These are phyloP conservation scores for Emydura subglobosa DNA, from an alignment of 2,113 vertebrate genomes.

Conservation along the genomic window DNA sequence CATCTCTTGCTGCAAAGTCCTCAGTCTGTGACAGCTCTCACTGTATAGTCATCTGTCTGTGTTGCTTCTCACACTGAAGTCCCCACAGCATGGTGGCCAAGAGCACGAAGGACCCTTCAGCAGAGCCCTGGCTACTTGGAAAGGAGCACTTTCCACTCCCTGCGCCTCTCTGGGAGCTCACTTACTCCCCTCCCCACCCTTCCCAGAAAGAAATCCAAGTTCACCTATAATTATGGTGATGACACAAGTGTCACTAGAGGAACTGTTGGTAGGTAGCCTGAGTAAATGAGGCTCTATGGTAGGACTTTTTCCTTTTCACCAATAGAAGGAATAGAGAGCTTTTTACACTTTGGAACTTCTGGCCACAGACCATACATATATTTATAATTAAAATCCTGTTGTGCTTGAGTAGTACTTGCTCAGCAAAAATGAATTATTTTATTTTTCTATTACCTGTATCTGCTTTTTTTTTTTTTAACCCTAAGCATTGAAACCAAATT, in stretches of 20 bases:
- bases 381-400: slow-evolving; percentile 3
- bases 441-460: neutral
- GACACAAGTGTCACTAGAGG: neutral
- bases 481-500: neutral
- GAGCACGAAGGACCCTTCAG: neutral
- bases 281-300: neutral
- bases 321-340: neutral
- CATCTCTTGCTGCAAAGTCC: neutral
- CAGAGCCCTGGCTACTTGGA: neutral
- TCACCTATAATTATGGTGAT: neutral
- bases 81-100: neutral
- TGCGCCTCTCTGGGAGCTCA: neutral
- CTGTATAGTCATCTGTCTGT: neutral
- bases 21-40: neutral
- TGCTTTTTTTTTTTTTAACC: slow-evolving; percentile 11
- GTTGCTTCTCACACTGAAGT: slow-evolving; percentile 3
- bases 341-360: slow-evolving; percentile 1
- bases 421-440: neutral
- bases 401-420: neutral
- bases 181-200: neutral
- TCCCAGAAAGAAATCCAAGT: neutral
- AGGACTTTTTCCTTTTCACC: neutral
- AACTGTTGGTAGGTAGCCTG: neutral
- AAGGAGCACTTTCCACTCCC: neutral
- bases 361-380: neutral